phyloP scores from a whole-genome alignment of 2,113 vertebrate species.

The Rattus norvegicus region DNA sequence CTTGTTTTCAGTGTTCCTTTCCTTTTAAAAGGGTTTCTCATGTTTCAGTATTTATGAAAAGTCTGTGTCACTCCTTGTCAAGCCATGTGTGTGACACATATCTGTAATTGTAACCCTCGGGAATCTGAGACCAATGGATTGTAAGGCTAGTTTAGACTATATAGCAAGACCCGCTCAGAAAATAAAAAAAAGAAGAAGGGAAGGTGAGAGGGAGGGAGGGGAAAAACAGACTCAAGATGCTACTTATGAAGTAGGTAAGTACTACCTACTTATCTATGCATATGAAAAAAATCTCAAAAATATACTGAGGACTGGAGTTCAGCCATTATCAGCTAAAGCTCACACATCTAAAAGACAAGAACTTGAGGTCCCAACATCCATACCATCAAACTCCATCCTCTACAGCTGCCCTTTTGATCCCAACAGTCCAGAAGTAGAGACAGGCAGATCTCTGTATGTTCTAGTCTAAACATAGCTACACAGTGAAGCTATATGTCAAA shows the following conservation, averaged over 20 bases:
- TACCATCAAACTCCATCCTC: background rate
- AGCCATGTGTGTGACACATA: background rate
- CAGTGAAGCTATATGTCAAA: background rate
- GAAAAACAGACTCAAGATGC: background rate
- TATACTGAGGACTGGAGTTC: background rate
- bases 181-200: background rate
- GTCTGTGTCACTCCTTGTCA: background rate
- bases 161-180: background rate
- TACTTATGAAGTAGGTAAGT: background rate
- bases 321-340: background rate
- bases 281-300: background rate
- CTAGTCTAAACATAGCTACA: background rate
- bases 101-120: background rate
- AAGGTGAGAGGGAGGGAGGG: rapidly evolving
- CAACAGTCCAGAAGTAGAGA: background rate
- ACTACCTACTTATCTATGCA: background rate
- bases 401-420: too few species aligned
- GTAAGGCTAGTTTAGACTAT: background rate
- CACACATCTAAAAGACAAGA: background rate
- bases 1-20: conserved; percentile 24
- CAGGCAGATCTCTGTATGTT: background rate
- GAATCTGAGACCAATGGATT: background rate
- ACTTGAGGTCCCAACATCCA: background rate
- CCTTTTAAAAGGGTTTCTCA: background rate
- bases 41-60: conserved; percentile 37